Conservation (phyloP, 2,797 vertebrate species). For the Apogon talboti region DNA sequence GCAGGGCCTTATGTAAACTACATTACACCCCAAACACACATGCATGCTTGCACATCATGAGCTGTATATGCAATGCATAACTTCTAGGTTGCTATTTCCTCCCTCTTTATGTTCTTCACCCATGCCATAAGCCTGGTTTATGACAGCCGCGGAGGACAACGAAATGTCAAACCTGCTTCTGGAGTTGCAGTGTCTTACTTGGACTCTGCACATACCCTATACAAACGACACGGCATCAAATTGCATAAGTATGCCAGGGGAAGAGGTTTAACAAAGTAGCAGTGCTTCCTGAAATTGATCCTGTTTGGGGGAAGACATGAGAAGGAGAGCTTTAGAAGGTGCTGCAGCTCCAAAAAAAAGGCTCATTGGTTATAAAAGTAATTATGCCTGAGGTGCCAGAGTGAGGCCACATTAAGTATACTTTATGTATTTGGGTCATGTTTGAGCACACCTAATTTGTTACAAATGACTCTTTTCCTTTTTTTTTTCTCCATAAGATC, state of each 20-base stretch:
- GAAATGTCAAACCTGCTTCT: slow-evolving; percentile 47
- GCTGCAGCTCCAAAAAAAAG: slow-evolving; percentile 48
- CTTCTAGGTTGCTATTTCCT: background rate
- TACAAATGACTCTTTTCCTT: slow-evolving; percentile 75
- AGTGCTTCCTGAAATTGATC: slow-evolving; percentile 45
- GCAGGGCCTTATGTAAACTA: slow-evolving; percentile 23
- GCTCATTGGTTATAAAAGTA: slow-evolving; percentile 73
- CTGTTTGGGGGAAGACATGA: slow-evolving; percentile 26
- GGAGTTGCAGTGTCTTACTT: slow-evolving; percentile 40
- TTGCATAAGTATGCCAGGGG: slow-evolving; percentile 31
- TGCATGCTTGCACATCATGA: slow-evolving; percentile 6
- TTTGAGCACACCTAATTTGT: slow-evolving; percentile 84
- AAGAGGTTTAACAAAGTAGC: slow-evolving; percentile 32
- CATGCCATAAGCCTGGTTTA: slow-evolving; percentile 39
- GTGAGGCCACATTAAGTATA: slow-evolving; percentile 79
- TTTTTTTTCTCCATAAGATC: slow-evolving; percentile 86
- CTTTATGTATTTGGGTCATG: slow-evolving; percentile 88
- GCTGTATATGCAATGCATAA: slow-evolving; percentile 9
- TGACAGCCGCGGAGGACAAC: slow-evolving; percentile 38
- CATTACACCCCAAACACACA: slow-evolving; percentile 27
- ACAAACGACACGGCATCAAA: slow-evolving; percentile 19
- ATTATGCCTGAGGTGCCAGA: slow-evolving; percentile 72
- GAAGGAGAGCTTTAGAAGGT: slow-evolving; percentile 32
- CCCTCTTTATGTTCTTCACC: slow-evolving; percentile 17
- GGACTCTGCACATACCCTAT: slow-evolving; percentile 20